These are phyloP conservation scores for Ylistrum balloti DNA, from an alignment of 1,140 invertebrate genomes.

Conservation along the genomic window DNA sequence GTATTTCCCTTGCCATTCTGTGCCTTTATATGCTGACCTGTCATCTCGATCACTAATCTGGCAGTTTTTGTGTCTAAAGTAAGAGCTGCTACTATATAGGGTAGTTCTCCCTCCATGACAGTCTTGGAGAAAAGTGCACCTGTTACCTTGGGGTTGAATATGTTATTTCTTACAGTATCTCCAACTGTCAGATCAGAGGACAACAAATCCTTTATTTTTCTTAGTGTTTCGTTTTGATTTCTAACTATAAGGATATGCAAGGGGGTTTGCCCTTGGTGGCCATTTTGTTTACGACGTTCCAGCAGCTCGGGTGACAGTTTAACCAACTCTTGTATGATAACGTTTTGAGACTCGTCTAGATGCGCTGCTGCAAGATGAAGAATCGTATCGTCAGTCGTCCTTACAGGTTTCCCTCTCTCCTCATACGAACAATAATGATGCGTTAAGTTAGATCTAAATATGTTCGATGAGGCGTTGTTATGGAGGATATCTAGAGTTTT, in stretches of 20 bases:
- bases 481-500: not conserved
- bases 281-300: not conserved
- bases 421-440: not conserved
- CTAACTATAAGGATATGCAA: not conserved
- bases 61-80: not conserved
- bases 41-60: not conserved
- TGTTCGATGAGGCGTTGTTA: not conserved
- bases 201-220: not conserved
- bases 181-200: not conserved
- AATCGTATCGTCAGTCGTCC: not conserved
- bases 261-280: not conserved
- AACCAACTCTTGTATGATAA: not conserved
- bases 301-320: not conserved
- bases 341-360: not conserved
- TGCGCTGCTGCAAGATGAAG: not conserved
- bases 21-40: not conserved
- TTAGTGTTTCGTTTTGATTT: not conserved
- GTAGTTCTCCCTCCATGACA: not conserved
- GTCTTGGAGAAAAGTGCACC: not conserved
- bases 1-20: not conserved
- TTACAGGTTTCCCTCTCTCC: not conserved
- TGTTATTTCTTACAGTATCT: not conserved
- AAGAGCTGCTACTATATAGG: not conserved
- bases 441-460: not conserved
- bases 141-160: not conserved